Percentiles rank a stretch among this genome's conserved stretches.
Conservation (phyloP, 2,888 invertebrate species). For the Andricus quercusramuli region DNA sequence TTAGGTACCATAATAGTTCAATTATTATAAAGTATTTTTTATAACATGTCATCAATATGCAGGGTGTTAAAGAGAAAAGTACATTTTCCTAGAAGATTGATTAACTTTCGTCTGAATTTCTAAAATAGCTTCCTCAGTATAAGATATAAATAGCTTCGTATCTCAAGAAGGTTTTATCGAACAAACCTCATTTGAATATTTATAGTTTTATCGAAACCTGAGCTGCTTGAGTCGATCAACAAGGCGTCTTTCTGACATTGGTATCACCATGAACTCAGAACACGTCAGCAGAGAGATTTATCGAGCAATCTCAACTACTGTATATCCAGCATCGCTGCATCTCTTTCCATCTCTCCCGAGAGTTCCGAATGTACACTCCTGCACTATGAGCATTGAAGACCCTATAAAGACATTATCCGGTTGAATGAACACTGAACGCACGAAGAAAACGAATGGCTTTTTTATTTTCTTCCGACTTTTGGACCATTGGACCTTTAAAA, state of each 20-base stretch:
- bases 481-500: background rate
- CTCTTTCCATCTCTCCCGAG: conserved; percentile 37
- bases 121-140: conserved; percentile 12
- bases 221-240: conserved; percentile 35
- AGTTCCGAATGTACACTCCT: conserved; percentile 18
- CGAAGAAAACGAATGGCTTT: conserved; percentile 2
- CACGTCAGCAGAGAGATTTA: conserved; percentile 50
- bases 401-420: conserved; percentile 22
- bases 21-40: no score
- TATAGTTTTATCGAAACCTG: conserved; percentile 37
- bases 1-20: no score
- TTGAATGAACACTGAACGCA: background rate
- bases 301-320: conserved; percentile 46
- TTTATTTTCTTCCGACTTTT: background rate
- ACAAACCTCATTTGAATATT: conserved; percentile 41
- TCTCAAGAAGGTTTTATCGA: conserved; percentile 35
- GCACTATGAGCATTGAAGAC: background rate
- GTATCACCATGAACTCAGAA: conserved; percentile 44
- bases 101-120: background rate
- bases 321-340: conserved; percentile 44
- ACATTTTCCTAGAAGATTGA: background rate
- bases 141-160: conserved; percentile 36
- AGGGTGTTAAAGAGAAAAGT: background rate
- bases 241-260: conserved; percentile 40
- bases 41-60: no score